Percentiles rank a stretch among this genome's conserved stretches.
Evolutionary conservation across 2,797 vertebrate genomes (phyloP).

Genomic region (Natrix natrix): DNA sequence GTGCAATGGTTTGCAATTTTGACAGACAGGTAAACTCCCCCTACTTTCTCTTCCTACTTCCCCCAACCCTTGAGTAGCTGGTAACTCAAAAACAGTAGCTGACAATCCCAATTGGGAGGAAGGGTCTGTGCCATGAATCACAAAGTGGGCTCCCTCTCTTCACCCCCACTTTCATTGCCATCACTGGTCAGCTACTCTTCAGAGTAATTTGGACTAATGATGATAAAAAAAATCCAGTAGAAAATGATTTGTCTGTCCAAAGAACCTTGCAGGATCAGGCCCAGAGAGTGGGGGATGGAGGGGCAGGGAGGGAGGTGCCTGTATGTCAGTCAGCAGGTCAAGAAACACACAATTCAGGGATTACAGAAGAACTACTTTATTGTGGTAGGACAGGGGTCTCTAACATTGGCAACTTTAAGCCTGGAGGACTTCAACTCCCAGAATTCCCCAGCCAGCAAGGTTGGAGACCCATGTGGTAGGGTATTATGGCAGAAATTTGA

Average conservation of each 20-base stretch:
- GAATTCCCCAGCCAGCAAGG: no score
- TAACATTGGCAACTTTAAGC: no score
- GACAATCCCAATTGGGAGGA: not conserved
- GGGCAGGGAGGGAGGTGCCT: not conserved
- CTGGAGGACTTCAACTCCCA: no score
- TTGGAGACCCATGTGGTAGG: no score
- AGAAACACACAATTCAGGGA: not conserved
- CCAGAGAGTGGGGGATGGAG: accelerated
- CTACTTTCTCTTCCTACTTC: not conserved
- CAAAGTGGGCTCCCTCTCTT: not conserved
- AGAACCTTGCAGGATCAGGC: not conserved
- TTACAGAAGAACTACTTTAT: not conserved
- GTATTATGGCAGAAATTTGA: not conserved
- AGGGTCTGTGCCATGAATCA: not conserved
- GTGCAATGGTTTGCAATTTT: not conserved
- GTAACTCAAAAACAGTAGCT: not conserved
- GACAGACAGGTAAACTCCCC: not conserved
- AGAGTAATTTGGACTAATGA: not conserved
- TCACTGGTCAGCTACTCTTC: not conserved
- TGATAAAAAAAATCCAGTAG: not conserved
- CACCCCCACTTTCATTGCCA: not conserved
- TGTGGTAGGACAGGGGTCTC: not conserved
- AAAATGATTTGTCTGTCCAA: not conserved
- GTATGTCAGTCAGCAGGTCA: not conserved
- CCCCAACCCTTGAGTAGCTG: not conserved